Evolutionary conservation across 2,797 vertebrate species (phyloP).

Genomic region (Gymnothorax reevesii): DNA sequence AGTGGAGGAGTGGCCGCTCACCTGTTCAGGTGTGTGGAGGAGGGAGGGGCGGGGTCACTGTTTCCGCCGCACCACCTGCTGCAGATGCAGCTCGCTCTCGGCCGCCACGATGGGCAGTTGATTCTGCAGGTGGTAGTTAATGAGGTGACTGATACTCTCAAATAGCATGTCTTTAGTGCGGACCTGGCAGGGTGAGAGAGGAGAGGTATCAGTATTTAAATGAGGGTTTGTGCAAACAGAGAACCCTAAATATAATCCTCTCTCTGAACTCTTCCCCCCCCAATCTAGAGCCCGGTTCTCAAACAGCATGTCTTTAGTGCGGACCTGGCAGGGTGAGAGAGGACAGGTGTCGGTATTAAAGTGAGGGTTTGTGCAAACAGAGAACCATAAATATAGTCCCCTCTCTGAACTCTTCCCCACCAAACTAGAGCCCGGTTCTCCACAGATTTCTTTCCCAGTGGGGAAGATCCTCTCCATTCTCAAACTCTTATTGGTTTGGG

Average conservation of each 20-base stretch:
- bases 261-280: too few relatives aligned
- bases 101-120: constrained; percentile 92
- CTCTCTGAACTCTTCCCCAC: too few relatives aligned
- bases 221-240: neutral
- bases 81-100: constrained; percentile 91
- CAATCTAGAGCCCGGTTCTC: too few relatives aligned
- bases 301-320: constrained; percentile 95
- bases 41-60: constrained; percentile 60
- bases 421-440: too few relatives aligned
- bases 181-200: constrained; percentile 69
- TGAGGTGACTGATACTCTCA: constrained; percentile 96
- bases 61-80: constrained; percentile 86
- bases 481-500: too few relatives aligned
- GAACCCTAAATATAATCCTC: too few relatives aligned
- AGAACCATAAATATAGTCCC: too few relatives aligned
- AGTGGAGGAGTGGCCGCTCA: neutral
- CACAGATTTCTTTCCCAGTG: too few relatives aligned
- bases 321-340: constrained; percentile 71
- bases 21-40: neutral
- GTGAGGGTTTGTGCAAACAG: neutral
- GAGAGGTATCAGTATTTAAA: neutral
- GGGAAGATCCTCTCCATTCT: too few relatives aligned
- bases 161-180: constrained; percentile 96
- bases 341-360: neutral
- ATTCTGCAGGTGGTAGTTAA: constrained; percentile 89